Evolutionary conservation across 2,113 vertebrate genomes (phyloP).

Genomic region (Barbus barbus): DNA sequence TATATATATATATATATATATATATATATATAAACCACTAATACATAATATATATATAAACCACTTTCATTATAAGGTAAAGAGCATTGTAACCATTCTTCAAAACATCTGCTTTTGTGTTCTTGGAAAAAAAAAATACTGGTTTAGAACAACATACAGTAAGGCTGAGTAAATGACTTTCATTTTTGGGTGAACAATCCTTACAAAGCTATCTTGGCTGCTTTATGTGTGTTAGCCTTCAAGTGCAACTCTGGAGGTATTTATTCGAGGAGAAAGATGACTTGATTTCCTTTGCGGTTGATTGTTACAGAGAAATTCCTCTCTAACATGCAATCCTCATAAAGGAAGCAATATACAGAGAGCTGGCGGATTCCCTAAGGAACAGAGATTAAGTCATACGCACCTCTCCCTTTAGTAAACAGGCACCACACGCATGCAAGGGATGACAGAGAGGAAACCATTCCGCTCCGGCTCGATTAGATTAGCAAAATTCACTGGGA

Average conservation of each 20-base stretch:
- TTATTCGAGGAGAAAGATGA: constrained; percentile 16
- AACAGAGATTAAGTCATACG: constrained; percentile 48
- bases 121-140: background rate
- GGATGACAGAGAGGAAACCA: constrained; percentile 47
- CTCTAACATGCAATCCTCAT: constrained; percentile 33
- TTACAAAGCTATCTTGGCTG: background rate
- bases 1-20: no score
- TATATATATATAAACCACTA: no score
- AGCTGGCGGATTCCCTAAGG: constrained; percentile 47
- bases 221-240: constrained; percentile 25
- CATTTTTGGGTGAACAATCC: background rate
- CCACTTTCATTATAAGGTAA: background rate
- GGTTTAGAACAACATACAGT: background rate
- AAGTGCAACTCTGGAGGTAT: constrained; percentile 15
- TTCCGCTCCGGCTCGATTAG: constrained; percentile 50
- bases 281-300: constrained; percentile 15
- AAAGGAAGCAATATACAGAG: constrained; percentile 40
- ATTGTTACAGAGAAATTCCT: constrained; percentile 27
- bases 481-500: constrained; percentile 55
- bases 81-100: background rate
- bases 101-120: background rate
- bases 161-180: background rate
- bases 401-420: constrained; percentile 50
- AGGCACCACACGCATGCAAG: constrained; percentile 47
- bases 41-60: no score